Conservation (phyloP, 1,140 invertebrate species). For the Cepaea nemoralis region DNA sequence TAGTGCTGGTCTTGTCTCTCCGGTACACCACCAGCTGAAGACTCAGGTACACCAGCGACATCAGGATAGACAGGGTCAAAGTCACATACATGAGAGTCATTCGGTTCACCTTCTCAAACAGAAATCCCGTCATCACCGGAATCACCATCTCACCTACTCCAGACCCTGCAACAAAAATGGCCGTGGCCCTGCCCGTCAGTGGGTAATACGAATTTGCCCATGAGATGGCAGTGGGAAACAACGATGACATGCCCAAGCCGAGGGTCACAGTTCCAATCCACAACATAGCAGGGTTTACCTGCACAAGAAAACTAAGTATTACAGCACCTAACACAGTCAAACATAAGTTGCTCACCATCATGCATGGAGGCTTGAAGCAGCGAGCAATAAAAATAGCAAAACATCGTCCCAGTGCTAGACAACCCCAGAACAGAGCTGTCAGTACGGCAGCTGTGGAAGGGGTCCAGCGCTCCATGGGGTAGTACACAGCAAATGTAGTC, state of each 20-base stretch:
- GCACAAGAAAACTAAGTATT: conserved; percentile 68
- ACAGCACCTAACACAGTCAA: conserved; percentile 67
- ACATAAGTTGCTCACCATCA: conserved; percentile 69
- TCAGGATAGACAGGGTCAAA: conserved; percentile 53
- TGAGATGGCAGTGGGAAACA: conserved; percentile 73
- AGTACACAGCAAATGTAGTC: conserved; percentile 69
- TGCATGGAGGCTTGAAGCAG: conserved; percentile 66
- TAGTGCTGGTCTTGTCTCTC: conserved; percentile 13
- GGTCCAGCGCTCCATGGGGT: conserved; percentile 60
- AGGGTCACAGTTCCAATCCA: conserved; percentile 63
- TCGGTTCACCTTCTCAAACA: conserved; percentile 63
- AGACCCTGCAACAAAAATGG: conserved; percentile 72
- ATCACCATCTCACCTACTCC: conserved; percentile 73
- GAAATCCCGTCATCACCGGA: conserved; percentile 66
- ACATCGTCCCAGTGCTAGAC: conserved; percentile 72
- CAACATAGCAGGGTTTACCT: conserved; percentile 52
- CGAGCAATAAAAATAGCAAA: conserved; percentile 72
- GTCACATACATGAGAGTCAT: conserved; percentile 71
- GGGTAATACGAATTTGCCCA: conserved; percentile 74
- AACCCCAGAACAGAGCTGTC: conserved; percentile 74
- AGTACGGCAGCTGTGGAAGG: conserved; percentile 68
- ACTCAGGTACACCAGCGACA: conserved; percentile 56
- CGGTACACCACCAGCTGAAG: conserved; percentile 63
- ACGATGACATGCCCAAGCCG: conserved; percentile 74
- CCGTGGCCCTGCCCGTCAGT: conserved; percentile 73